Evolutionary conservation across 2,888 invertebrate genomes (phyloP), one percentile per base, ranked within the genome.

Genomic region (Caenorhabditis sp.): DNA sequence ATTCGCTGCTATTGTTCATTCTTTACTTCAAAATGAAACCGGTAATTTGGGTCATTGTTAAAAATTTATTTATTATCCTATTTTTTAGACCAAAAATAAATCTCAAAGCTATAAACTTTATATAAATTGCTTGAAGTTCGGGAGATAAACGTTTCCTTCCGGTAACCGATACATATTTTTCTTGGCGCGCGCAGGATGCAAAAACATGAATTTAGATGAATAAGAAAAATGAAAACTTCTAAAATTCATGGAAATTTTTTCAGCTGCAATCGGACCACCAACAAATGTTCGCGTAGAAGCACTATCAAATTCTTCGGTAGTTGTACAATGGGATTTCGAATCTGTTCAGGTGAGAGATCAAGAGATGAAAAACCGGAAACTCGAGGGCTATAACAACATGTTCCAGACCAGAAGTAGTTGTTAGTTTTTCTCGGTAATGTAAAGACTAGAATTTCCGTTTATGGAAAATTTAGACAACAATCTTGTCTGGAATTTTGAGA

Each of bases 311-410:
- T 78, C 76, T 27, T 86, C 86, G 20, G 86, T 83, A 25, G 85
- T 86, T 59, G 77, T 86, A 27, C 85, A 85, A 73, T 86, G 86
- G 86, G 86, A 86, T 62, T 86, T 85, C 66, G 85, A 86, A 59
- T 78, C 80, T 36, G 73, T 67, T 31, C 76, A 74, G 74, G 81
- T 82, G 61, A 58, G 72, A 54, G 23, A 23, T 10, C n/a, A n/a
- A n/a, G n/a, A n/a, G n/a, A 31, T 7, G 31, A 31, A 31, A 31
- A 31, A 31, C 31, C 5, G 10, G 31, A 31, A 31, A 31, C 10
- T 31, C 5, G 31, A 10, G 4, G 31, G 31, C 31, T n/a, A n/a
- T n/a, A n/a, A n/a, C n/a, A n/a, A n/a, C n/a, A n/a, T n/a, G n/a
- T n/a, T n/a, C n/a, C n/a, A n/a, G n/a, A n/a, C n/a, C n/a, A n/a